These are phyloP conservation scores for Hybognathus amarus DNA, from an alignment of 2,797 vertebrate species.

Conservation along the genomic window DNA sequence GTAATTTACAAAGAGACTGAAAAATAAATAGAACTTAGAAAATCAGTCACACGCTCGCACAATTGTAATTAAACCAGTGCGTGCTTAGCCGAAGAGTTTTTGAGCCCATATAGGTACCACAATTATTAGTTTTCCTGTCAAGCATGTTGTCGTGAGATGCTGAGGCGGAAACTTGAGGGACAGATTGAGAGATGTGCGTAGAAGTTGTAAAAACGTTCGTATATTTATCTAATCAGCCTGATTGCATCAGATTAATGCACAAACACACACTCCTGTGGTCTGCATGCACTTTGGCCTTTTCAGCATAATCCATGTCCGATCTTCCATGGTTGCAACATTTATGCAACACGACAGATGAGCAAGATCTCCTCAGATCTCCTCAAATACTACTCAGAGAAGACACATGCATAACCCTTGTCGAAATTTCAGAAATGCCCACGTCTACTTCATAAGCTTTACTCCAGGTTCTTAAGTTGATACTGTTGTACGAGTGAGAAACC, in stretches of 20 bases:
- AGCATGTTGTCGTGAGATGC: neutral
- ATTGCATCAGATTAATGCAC: conserved; percentile 20
- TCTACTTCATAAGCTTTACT: neutral
- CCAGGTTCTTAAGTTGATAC: neutral
- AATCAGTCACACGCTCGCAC: neutral
- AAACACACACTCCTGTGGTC: conserved; percentile 10
- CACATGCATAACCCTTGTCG: conserved; percentile 2
- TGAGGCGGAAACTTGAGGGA: neutral
- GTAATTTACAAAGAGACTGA: conserved; percentile 66
- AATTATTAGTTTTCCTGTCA: neutral
- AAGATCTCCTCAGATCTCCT: conserved; percentile 10
- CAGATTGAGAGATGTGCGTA: neutral
- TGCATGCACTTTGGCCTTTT: neutral
- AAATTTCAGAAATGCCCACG: neutral
- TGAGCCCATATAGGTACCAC: neutral
- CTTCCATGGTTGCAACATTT: conserved; percentile 4
- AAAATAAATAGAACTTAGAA: conserved; percentile 21
- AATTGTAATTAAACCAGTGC: conserved; percentile 3
- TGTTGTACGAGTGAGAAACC: neutral
- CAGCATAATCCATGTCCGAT: conserved; percentile 28
- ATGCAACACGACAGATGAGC: conserved; percentile 23
- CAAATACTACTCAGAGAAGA: neutral
- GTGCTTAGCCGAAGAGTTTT: neutral
- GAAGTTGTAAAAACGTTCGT: neutral
- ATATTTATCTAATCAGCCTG: conserved; percentile 6